A percentile compares a stretch with the other conserved stretches of the same genome.
Conservation (phyloP, 2,888 invertebrate species). For the Xestia ashworthii region DNA sequence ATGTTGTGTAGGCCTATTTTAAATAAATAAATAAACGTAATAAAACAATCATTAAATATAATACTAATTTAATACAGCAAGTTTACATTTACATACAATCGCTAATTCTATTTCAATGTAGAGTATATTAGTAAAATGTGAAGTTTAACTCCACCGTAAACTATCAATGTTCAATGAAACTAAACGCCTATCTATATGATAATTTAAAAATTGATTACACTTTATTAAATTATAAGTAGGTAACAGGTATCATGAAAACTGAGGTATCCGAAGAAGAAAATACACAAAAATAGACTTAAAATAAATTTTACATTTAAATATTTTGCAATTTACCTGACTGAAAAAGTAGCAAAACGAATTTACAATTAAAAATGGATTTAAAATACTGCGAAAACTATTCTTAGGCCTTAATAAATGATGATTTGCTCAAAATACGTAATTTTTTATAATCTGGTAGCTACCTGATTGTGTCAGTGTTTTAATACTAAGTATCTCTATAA, state of each 20-base stretch:
- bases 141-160: slow-evolving; percentile 84
- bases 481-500: slow-evolving; percentile 71
- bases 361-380: slow-evolving; percentile 4
- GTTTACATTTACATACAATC: slow-evolving; percentile 84
- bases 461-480: slow-evolving; percentile 62
- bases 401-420: slow-evolving; percentile 75
- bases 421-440: slow-evolving; percentile 64
- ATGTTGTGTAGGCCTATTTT: too few relatives aligned
- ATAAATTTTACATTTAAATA: slow-evolving; percentile 30
- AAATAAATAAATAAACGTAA: too few relatives aligned
- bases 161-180: slow-evolving; percentile 72
- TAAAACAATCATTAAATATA: slow-evolving; percentile 70
- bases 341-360: slow-evolving; percentile 15
- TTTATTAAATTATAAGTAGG: slow-evolving; percentile 64
- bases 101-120: slow-evolving; percentile 73
- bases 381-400: slow-evolving; percentile 16
- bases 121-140: slow-evolving; percentile 76
- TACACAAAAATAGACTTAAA: slow-evolving; percentile 22
- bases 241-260: slow-evolving; percentile 79
- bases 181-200: slow-evolving; percentile 68
- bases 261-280: slow-evolving; percentile 75
- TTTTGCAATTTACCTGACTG: slow-evolving; percentile 2
- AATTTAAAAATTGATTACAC: slow-evolving; percentile 65
- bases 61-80: slow-evolving; percentile 88
- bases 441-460: slow-evolving; percentile 59